Percentiles rank a stretch among this genome's conserved stretches.
Conservation (phyloP, 2,113 vertebrate genomes). For the Spizaetus ornatus region DNA sequence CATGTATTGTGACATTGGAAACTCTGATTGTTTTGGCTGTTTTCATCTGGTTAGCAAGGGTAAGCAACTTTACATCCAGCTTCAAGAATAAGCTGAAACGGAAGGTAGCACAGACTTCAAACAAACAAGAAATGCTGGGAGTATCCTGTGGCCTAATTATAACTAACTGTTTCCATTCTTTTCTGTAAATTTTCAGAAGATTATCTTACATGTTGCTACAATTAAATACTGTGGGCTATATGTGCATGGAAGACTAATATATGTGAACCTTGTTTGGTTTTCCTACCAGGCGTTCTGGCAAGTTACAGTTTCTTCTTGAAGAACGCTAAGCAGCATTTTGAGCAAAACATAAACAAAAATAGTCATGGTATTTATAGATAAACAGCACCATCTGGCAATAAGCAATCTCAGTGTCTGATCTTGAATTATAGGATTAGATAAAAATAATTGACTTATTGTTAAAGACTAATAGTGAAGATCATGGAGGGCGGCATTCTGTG, state of each 20-base stretch:
- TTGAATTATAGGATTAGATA: background rate
- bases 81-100: background rate
- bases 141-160: constrained; percentile 1
- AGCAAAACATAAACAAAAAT: background rate
- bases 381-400: background rate
- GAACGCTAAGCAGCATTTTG: background rate
- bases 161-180: background rate
- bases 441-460: background rate
- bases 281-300: background rate
- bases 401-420: background rate
- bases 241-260: background rate
- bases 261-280: background rate
- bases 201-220: background rate
- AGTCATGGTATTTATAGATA: background rate
- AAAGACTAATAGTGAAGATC: background rate
- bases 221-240: background rate
- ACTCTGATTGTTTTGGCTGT: background rate
- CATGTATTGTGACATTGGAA: background rate
- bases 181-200: background rate
- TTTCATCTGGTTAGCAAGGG: background rate
- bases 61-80: background rate
- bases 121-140: background rate
- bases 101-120: background rate
- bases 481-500: background rate
- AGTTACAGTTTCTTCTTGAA: background rate